phyloP scores from a whole-genome alignment of 2,888 invertebrate genomes.

The Papilio protenor region DNA sequence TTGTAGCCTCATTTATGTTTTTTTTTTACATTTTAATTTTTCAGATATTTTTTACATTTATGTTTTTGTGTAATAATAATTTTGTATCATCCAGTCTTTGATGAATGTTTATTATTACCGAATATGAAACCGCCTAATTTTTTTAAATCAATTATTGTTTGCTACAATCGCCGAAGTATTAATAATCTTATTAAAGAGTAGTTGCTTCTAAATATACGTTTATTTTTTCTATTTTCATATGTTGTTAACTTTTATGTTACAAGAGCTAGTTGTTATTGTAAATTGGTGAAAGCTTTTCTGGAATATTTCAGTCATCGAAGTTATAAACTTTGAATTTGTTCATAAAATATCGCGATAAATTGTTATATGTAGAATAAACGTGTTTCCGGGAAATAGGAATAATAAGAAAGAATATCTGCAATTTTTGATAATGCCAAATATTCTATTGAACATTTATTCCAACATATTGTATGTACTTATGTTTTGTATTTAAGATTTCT shows the following conservation, averaged over 20 bases:
- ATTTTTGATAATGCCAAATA: slow-evolving; percentile 19
- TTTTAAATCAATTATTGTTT: background rate
- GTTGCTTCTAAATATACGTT: background rate
- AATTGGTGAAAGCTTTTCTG: background rate
- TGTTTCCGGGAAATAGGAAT: background rate
- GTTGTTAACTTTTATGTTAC: slow-evolving; percentile 27
- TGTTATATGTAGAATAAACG: background rate
- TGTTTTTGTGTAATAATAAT: background rate
- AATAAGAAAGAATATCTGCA: background rate
- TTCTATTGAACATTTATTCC: slow-evolving; percentile 9
- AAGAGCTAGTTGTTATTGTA: slow-evolving; percentile 34
- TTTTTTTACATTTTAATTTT: slow-evolving; percentile 2
- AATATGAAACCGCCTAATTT: slow-evolving; percentile 23
- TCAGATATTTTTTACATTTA: background rate
- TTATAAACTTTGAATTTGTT: background rate
- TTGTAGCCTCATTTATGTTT: background rate
- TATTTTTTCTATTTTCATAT: slow-evolving; percentile 19
- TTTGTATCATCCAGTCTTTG: background rate
- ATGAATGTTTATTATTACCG: slow-evolving; percentile 7
- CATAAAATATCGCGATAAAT: background rate
- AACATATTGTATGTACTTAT: background rate
- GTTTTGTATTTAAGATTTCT: background rate
- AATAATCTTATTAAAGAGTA: slow-evolving; percentile 25
- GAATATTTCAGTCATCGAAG: background rate
- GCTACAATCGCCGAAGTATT: slow-evolving; percentile 30